Base-by-base conservation (phyloP, 2,888 invertebrate genomes). In the Stramonita haemastoma region DNA sequence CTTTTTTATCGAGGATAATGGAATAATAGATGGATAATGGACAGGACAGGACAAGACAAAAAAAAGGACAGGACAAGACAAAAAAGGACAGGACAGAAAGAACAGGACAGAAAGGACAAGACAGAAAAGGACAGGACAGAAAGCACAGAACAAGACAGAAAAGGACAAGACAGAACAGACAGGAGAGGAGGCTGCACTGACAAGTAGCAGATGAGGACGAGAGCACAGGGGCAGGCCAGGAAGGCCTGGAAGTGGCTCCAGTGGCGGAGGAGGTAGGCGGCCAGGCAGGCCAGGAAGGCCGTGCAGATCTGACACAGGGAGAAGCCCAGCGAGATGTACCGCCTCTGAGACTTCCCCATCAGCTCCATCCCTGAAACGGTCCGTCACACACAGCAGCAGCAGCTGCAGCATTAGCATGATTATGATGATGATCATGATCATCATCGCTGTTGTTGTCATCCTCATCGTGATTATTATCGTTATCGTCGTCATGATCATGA, bases 251-350 rank as follows among this genome's bases (percentile, higher is more conserved):
- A 86, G 36, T 66, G 70, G 26, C 32, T 8, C 86, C 86, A 86
- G 70, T 70, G 34, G 1, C 86, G 90, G 34, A 92, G 87, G 19
- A 90, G 90, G 19, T 92, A 86, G 36, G 92, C 89, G 0, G 92
- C 91, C 11, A 93, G 85, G 84, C 92, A 92, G 34, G 93, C 66
- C n/a, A 92, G 88, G 17, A 90, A 70, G 89, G 93, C 92, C 1
- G 92, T 60, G 79, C 91, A 57, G 83, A 92, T 93, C 87, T 93
- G 92, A 87, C 90, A 93, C 6, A 91, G 86, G 29, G 92, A 92
- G 88, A 93, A 93, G 87, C 92, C 92, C n/a, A 93, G 92, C 11
- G 93, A 90, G n/a, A 91, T 90, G 36, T 89, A 89, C 6, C 93
- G 81, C 73, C 93, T 92, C 46, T 93, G 92, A 73, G 93, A 93